Evolutionary conservation across 2,113 vertebrate genomes (phyloP).

Genomic region (Ursus arctos): DNA sequence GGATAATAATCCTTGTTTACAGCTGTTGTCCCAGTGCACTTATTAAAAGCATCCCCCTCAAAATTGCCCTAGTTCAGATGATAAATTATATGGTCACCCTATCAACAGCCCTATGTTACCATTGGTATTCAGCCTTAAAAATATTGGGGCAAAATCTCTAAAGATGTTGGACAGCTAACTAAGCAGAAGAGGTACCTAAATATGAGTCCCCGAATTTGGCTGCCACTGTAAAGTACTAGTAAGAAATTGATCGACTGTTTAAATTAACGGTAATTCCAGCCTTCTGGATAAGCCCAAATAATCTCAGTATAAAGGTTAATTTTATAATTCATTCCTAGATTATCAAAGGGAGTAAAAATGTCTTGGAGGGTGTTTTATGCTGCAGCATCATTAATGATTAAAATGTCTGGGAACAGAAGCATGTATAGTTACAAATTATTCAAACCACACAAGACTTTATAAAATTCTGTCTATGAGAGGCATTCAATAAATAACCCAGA

Average conservation of each 20-base stretch:
- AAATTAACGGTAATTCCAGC: slow-evolving; percentile 35
- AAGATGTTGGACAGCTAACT: not conserved
- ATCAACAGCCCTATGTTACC: not conserved
- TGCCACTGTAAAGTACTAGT: not conserved
- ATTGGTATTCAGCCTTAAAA: not conserved
- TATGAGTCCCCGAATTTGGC: not conserved
- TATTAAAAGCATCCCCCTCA: not conserved
- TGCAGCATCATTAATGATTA: slow-evolving; percentile 74
- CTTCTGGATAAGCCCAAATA: not conserved
- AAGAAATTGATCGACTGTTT: slow-evolving; percentile 7
- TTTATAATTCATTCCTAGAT: slow-evolving; percentile 52
- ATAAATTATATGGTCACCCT: not conserved
- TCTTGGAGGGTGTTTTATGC: slow-evolving; percentile 37
- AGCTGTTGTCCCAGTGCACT: not conserved
- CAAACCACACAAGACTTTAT: slow-evolving; percentile 62
- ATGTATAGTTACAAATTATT: slow-evolving; percentile 76
- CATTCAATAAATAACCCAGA: slow-evolving; percentile 76
- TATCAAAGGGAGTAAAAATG: slow-evolving; percentile 47
- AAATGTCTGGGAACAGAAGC: slow-evolving; percentile 67
- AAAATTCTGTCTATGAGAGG: slow-evolving; percentile 67
- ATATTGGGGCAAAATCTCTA: not conserved
- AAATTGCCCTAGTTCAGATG: not conserved
- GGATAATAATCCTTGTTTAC: not conserved
- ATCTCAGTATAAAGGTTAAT: slow-evolving; percentile 59
- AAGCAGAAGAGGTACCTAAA: not conserved